A percentile compares a stretch with the other conserved stretches of the same genome.
These are phyloP conservation scores for Linepithema humile DNA, from an alignment of 1,140 invertebrate species.

Conservation along the genomic window DNA sequence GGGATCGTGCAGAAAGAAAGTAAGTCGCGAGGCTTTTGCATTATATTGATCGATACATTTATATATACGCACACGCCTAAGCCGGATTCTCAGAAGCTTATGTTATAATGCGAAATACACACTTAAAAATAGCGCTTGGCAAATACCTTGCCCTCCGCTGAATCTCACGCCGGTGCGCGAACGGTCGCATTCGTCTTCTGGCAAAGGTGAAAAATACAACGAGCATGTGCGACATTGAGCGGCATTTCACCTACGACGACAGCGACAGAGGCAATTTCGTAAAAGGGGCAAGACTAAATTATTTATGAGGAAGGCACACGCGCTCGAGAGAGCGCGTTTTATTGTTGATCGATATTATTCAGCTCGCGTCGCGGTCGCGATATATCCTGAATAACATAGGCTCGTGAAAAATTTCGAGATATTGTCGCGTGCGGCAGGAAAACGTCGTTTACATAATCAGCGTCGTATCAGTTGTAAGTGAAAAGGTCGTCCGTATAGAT, in stretches of 20 bases:
- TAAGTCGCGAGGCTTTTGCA: not conserved
- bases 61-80: not conserved
- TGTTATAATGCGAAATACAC: conserved; percentile 11
- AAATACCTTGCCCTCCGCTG: not conserved
- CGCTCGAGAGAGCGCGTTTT: conserved; percentile 3
- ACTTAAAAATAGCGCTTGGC: conserved; percentile 40
- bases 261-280: conserved; percentile 8
- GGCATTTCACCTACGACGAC: not conserved
- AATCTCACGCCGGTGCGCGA: not conserved
- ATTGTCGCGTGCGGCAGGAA: not conserved
- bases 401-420: not conserved
- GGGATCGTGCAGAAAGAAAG: not conserved
- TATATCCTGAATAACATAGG: conserved; percentile 15
- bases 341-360: conserved; percentile 26
- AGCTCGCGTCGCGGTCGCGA: not conserved
- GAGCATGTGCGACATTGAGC: not conserved
- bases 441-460: not conserved
- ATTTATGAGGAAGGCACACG: conserved; percentile 35
- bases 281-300: conserved; percentile 20
- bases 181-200: not conserved
- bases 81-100: not conserved
- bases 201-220: conserved; percentile 17
- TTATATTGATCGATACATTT: not conserved
- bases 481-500: no score
- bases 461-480: no score